Base-by-base conservation (phyloP, 2,797 vertebrate genomes). In the Diglossa cyanea region DNA sequence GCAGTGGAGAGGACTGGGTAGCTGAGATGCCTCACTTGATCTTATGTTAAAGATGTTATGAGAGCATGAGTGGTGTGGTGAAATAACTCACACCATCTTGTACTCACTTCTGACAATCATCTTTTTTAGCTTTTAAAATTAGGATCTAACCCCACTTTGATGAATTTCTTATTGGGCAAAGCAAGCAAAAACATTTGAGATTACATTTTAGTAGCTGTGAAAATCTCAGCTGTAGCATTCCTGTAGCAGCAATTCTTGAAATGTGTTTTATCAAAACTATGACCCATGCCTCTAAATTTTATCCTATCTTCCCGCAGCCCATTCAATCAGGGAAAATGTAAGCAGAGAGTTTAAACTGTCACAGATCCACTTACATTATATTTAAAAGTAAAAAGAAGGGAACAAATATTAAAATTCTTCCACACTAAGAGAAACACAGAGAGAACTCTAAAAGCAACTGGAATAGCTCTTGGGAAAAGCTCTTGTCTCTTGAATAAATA, bases 401-500 rank as follows among this genome's bases (percentile, higher is more conserved):
- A 25, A 90, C 60, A 89, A 85, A 73, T 93, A 87, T 91, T 89
- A 85, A 90, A 94, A 84, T 44, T 16, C 55, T 87, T 95, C 30
- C 8, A 31, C 31, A 51, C 23, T 79, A 84, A 72, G 39, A 90
- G 76, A 92, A 93, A 86, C 66, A 86, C 19, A 86, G 50, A 68
- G 50, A 57, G 47, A 50, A 26, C 55, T 91, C 84, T 94, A 73
- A 94, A 94, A 95, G 35, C 39, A 93, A 57, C 57, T 47, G 55
- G 30, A 92, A 86, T 54, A 84, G 60, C 94, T 90, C 92, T 88
- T 86, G 88, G 76, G 82, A 95, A 58, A 55, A 75, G 25, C 39
- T 53, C 44, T 88, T 67, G 39, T 83, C 39, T 83, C 54, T 82
- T 92, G 71, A 93, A 88, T 90, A 95, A 96, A 95, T 76, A 86